These are phyloP conservation scores for Mellivora capensis DNA, from an alignment of 2,113 vertebrate species.

Conservation along the genomic window DNA sequence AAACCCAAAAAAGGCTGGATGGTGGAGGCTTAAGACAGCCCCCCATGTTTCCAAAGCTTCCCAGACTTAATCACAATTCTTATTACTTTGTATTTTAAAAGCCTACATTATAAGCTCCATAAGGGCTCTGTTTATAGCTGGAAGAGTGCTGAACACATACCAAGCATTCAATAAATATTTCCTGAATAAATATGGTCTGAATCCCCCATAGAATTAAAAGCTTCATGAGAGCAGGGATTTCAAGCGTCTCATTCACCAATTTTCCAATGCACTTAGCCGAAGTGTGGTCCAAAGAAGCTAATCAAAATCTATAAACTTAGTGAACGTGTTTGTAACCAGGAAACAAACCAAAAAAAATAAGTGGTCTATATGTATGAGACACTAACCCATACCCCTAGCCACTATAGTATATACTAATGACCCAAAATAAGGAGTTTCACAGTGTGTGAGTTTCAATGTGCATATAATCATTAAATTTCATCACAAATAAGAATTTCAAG, in stretches of 20 bases:
- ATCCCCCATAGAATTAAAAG: conserved; percentile 50
- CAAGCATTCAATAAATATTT: conserved; percentile 68
- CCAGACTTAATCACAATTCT: conserved; percentile 21
- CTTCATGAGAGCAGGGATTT: conserved; percentile 36
- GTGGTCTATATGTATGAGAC: not conserved
- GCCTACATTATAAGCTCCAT: conserved; percentile 38
- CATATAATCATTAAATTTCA: conserved; percentile 5
- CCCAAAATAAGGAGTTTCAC: not conserved
- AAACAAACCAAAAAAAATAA: not conserved
- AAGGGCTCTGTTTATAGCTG: conserved; percentile 59
- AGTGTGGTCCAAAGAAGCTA: conserved; percentile 3
- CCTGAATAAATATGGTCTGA: conserved; percentile 56
- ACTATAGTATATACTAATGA: not conserved
- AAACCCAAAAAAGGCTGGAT: not conserved
- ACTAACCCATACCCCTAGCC: not conserved
- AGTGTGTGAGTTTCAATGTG: not conserved
- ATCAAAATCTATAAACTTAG: conserved; percentile 31
- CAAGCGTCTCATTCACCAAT: not conserved
- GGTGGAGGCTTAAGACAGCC: not conserved
- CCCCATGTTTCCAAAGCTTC: conserved; percentile 23
- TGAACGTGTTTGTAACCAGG: not conserved
- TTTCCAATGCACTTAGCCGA: conserved; percentile 16
- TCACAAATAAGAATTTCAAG: not conserved
- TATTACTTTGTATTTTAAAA: conserved; percentile 40
- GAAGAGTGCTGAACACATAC: conserved; percentile 53